Conservation (phyloP, 2,797 vertebrate species). For the Periophthalmus magnuspinnatus region DNA sequence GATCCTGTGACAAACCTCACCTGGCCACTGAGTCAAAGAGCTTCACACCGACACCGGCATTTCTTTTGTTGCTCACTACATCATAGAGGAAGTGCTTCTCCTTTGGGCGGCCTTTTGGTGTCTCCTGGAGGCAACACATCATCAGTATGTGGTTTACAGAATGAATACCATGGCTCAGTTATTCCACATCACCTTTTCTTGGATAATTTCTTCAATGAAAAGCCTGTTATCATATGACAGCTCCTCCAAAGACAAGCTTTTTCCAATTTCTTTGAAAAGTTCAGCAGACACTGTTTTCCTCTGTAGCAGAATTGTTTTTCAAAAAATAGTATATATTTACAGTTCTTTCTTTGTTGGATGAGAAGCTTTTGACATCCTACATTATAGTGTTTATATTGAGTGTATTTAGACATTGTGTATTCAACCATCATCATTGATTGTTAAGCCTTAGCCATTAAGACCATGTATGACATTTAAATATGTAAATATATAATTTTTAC, state of each 20-base stretch:
- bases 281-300: no score
- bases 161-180: neutral
- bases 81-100: slow-evolving; percentile 88
- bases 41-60: slow-evolving; percentile 89
- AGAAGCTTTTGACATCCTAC: no score
- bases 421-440: no score
- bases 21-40: slow-evolving; percentile 95
- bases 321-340: neutral
- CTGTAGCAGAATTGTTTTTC: neutral
- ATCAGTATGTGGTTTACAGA: neutral
- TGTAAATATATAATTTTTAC: no score
- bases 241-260: no score
- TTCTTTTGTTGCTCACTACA: slow-evolving; percentile 88
- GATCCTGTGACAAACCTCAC: slow-evolving; percentile 56
- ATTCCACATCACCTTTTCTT: neutral
- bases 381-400: no score
- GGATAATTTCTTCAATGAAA: neutral
- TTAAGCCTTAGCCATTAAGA: no score
- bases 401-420: no score
- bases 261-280: slow-evolving; percentile 78
- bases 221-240: no score
- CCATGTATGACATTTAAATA: no score
- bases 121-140: slow-evolving; percentile 60
- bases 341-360: neutral
- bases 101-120: slow-evolving; percentile 68